Base-by-base conservation (phyloP, 2,113 vertebrate genomes). In the Sterrhoptilus dennistouni region DNA sequence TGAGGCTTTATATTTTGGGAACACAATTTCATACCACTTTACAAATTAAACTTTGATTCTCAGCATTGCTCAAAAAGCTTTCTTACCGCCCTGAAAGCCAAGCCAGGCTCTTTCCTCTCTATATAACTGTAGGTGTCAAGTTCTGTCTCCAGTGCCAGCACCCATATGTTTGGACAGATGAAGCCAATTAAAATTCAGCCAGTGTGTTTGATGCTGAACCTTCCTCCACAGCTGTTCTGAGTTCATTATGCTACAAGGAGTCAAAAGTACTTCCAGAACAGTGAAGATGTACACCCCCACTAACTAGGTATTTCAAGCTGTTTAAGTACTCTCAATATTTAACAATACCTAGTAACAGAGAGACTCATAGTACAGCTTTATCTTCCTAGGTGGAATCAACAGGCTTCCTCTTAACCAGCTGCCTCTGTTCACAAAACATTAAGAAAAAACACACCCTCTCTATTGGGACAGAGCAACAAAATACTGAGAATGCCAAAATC, bases 61-160 rank as follows among this genome's bases (percentile, higher is more conserved):
- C 31, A 61, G 31, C 15, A 53, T 36, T 79, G 38, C 49, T 77
- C 54, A 70, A 38, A 71, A 90, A 83, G 20, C 42, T 76, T 57
- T 79, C 45, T 57, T 69, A 59, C 45, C 70, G 76, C 28, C 33
- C 75, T 57, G 36, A 38, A 89, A 89, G 42, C 27, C 61, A 92
- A 92, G 19, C 12, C 44, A 94, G 70, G 49, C 25, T 91, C 53
- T 1, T 63, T 87, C 14, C 31, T 64, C 49, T 71, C 64, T 25
- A 2, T n/a, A 2, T 14, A 87, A 77, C 44, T 21, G 3, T 14
- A 91, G 49, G 81, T 65, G 61, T 89, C 77, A 82, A 69, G 40
- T 89, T 95, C 60, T 91, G 70, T 66, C 78, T 89, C n/a, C 47
- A 93, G 70, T 83, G 54, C 61, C 74, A 87, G 64, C 93, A 64